These are phyloP conservation scores for Arvicanthis niloticus DNA, from an alignment of 2,113 vertebrate genomes.

Conservation along the genomic window DNA sequence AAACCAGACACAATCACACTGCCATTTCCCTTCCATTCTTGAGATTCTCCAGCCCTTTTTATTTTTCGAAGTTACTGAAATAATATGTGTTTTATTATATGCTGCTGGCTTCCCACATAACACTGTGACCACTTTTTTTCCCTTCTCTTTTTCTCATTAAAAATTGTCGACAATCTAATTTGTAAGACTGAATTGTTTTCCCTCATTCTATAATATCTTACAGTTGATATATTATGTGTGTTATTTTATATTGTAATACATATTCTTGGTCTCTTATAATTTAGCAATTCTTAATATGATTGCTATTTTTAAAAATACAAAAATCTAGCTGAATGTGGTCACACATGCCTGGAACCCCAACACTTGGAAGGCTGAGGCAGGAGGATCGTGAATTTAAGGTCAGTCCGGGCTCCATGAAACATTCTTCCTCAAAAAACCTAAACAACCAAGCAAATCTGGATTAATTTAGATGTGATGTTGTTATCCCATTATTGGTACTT, in stretches of 20 bases:
- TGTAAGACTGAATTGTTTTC: constrained; percentile 23
- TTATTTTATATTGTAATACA: background rate
- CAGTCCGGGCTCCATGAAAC: background rate
- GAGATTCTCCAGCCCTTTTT: constrained; percentile 56
- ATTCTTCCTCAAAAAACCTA: background rate
- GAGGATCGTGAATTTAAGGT: background rate
- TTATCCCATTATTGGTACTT: constrained; percentile 2
- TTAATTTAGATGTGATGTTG: constrained; percentile 45
- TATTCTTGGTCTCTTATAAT: constrained; percentile 4
- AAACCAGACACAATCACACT: constrained; percentile 52
- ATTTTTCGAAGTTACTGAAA: constrained; percentile 39
- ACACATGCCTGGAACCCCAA: background rate
- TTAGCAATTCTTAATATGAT: constrained; percentile 18
- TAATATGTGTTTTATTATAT: background rate
- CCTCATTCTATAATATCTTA: constrained; percentile 13
- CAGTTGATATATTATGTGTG: background rate
- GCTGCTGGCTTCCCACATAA: background rate
- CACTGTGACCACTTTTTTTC: background rate
- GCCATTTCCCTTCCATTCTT: background rate
- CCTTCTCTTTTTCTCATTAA: constrained; percentile 16
- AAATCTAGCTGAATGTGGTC: background rate
- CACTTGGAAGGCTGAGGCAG: background rate
- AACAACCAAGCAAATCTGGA: background rate
- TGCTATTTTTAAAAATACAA: constrained; percentile 61
- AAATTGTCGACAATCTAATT: constrained; percentile 19